A percentile compares a stretch with the other conserved stretches of the same genome.
Evolutionary conservation across 2,888 invertebrate genomes (phyloP).

Genomic region (Tiliacea citrago): DNA sequence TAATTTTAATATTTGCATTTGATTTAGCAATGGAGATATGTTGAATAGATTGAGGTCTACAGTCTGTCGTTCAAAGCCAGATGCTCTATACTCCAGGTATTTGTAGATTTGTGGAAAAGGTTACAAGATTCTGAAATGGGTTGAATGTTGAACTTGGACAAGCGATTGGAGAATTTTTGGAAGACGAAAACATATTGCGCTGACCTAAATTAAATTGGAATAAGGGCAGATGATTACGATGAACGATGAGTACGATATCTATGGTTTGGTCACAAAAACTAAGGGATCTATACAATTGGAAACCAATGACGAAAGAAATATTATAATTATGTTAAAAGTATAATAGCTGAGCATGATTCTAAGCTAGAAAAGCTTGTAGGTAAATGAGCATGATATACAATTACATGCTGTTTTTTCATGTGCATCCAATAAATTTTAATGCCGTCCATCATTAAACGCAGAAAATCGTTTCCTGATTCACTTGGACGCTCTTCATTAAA

Average conservation of each 20-base stretch:
- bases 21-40: slow-evolving; percentile 7
- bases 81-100: background rate
- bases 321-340: background rate
- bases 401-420: slow-evolving; percentile 12
- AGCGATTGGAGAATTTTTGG: background rate
- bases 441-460: slow-evolving; percentile 11
- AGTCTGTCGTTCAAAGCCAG: background rate
- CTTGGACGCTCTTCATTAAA: slow-evolving; percentile 24
- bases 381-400: slow-evolving; percentile 3
- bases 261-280: too few species aligned
- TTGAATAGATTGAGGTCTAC: background rate
- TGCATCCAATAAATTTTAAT: slow-evolving; percentile 32
- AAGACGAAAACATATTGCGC: background rate
- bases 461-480: slow-evolving; percentile 29
- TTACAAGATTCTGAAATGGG: background rate
- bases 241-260: background rate
- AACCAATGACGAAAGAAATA: background rate
- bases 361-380: background rate
- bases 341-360: background rate
- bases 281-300: background rate
- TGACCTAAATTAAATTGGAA: background rate
- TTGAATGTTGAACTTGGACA: background rate
- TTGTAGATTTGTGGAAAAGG: background rate
- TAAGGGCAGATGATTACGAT: background rate
- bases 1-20: slow-evolving; percentile 29